These are phyloP conservation scores for Meganola albula DNA, from an alignment of 2,888 invertebrate species.

Conservation along the genomic window DNA sequence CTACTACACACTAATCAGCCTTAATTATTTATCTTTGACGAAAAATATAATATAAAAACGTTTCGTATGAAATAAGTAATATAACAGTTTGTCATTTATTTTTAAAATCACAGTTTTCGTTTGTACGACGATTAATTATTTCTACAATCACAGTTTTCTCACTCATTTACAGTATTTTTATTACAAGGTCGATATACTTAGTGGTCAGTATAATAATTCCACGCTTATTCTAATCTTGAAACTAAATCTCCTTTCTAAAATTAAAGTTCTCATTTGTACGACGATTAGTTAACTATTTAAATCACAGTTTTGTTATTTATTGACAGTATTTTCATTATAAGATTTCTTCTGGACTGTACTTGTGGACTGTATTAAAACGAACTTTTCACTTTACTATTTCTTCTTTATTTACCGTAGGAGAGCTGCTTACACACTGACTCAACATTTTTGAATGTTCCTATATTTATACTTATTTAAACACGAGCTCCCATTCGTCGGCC, in stretches of 20 bases:
- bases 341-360: too few species aligned
- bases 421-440: too few species aligned
- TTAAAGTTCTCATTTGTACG: conserved; percentile 7
- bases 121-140: conserved; percentile 11
- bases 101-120: conserved; percentile 8
- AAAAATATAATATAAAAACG: conserved; percentile 19
- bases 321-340: conserved; percentile 10
- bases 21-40: conserved; percentile 21
- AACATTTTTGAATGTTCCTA: too few species aligned
- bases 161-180: conserved; percentile 12
- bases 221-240: conserved; percentile 1
- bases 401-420: too few species aligned
- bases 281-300: conserved; percentile 4
- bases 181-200: conserved; percentile 8
- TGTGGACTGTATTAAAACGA: too few species aligned
- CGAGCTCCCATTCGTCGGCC: too few species aligned
- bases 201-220: conserved; percentile 3
- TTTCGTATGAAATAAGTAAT: conserved; percentile 16
- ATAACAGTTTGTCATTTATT: conserved; percentile 15
- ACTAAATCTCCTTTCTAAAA: conserved; percentile 3
- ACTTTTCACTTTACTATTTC: too few species aligned
- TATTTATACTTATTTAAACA: too few species aligned
- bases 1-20: conserved; percentile 15
- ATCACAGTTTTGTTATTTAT: conserved; percentile 8
- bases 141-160: conserved; percentile 11